Conservation (phyloP, 1,140 invertebrate genomes). For the Vollenhovia emeryi region DNA sequence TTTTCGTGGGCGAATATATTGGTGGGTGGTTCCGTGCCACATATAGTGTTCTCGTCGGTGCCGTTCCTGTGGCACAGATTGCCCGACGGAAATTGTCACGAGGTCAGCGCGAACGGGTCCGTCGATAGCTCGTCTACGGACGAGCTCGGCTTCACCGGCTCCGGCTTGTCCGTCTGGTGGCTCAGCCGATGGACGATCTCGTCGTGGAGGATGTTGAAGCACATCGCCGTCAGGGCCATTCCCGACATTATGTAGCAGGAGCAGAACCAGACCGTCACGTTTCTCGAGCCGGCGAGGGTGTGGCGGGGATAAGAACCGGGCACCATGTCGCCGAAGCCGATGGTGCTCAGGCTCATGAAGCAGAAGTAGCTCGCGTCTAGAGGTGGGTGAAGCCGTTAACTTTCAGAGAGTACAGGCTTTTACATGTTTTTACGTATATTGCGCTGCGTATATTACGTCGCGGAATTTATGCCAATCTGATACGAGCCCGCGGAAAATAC, state of each 20-base stretch:
- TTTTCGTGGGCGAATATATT: conserved; percentile 85
- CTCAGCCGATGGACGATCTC: conserved; percentile 93
- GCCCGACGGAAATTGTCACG: conserved; percentile 89
- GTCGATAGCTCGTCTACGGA: conserved; percentile 86
- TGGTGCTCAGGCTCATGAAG: conserved; percentile 97
- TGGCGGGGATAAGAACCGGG: conserved; percentile 89
- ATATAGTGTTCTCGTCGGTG: conserved; percentile 88
- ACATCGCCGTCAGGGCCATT: conserved; percentile 98
- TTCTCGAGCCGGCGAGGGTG: conserved; percentile 87
- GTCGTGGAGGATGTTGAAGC: conserved; percentile 98
- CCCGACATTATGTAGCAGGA: conserved; percentile 98
- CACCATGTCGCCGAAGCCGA: conserved; percentile 96
- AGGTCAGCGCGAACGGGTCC: conserved; percentile 87
- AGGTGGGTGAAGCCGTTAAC: conserved; percentile 52
- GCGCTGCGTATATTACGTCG: neutral
- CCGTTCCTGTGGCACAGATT: conserved; percentile 88
- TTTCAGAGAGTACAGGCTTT: neutral
- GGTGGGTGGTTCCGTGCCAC: conserved; percentile 86
- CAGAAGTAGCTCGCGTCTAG: conserved; percentile 96
- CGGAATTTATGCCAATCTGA: conserved; percentile 15
- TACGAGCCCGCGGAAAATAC: neutral
- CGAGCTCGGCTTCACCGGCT: conserved; percentile 83
- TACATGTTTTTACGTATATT: neutral
- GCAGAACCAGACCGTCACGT: conserved; percentile 94
- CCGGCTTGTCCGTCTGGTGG: conserved; percentile 86